These are phyloP conservation scores for Drosophila bocki DNA, from an alignment of 1,140 invertebrate species.

Conservation along the genomic window DNA sequence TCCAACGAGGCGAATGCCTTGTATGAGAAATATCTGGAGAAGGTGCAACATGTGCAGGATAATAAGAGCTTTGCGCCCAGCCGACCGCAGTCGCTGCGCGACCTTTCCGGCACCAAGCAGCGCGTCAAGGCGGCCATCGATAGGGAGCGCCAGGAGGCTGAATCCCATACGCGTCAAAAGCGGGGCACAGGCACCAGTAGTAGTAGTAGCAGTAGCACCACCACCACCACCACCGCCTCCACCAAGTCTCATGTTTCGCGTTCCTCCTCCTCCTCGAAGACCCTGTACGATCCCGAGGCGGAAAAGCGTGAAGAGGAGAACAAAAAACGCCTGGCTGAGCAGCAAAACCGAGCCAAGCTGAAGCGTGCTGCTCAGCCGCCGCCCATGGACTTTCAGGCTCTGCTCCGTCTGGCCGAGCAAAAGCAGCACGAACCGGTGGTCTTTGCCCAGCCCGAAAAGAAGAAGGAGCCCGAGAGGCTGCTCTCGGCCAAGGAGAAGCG, in stretches of 20 bases:
- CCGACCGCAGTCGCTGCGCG: constrained; percentile 73
- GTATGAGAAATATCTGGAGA: constrained; percentile 93
- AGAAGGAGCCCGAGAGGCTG: constrained; percentile 89
- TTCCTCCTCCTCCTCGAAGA: constrained; percentile 55
- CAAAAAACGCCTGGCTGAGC: constrained; percentile 86
- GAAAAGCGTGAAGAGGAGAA: constrained; percentile 86
- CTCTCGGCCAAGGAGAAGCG: constrained; percentile 93
- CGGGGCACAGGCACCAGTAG: neutral
- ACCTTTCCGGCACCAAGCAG: constrained; percentile 89
- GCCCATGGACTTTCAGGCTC: constrained; percentile 90
- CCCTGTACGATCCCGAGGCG: constrained; percentile 74
- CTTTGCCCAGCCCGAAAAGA: constrained; percentile 86
- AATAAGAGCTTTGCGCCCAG: constrained; percentile 76
- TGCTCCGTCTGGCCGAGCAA: constrained; percentile 92
- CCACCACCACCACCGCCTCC: neutral
- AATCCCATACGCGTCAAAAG: constrained; percentile 85
- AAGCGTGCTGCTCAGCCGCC: constrained; percentile 87
- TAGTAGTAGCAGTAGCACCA: neutral
- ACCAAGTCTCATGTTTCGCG: constrained; percentile 30
- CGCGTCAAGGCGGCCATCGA: constrained; percentile 91
- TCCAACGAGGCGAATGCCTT: constrained; percentile 92
- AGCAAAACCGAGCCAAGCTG: constrained; percentile 86
- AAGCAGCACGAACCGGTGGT: constrained; percentile 92
- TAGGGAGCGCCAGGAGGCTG: constrained; percentile 90
- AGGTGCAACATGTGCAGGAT: constrained; percentile 85